Conservation (phyloP, 2,113 vertebrate genomes). For the Porphyrio hochstetteri region DNA sequence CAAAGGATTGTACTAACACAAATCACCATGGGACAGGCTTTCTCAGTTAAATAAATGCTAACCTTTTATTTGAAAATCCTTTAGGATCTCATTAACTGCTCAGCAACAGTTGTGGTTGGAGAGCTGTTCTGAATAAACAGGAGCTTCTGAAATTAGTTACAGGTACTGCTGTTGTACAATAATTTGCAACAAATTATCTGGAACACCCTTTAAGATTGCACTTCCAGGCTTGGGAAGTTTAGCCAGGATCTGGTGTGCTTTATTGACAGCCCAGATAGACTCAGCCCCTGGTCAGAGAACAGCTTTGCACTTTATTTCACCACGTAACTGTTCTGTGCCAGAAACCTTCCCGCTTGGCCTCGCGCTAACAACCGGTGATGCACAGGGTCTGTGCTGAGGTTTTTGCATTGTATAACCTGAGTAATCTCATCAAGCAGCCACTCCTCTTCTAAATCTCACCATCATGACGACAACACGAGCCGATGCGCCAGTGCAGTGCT, state of each 20-base stretch:
- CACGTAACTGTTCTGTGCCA: not conserved
- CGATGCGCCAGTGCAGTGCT: not conserved
- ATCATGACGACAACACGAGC: not conserved
- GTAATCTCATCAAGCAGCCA: not conserved
- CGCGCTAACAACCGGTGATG: not conserved
- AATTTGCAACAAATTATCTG: not conserved
- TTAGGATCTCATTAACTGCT: constrained; percentile 43
- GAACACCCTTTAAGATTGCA: not conserved
- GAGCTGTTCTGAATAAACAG: constrained; percentile 26
- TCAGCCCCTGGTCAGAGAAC: not conserved
- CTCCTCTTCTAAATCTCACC: not conserved
- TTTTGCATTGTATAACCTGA: not conserved
- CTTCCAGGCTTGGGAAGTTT: not conserved
- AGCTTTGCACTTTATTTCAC: not conserved
- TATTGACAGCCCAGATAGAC: not conserved
- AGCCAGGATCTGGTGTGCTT: not conserved
- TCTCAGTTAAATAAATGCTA: constrained; percentile 28
- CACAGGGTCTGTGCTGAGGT: not conserved
- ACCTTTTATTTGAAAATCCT: constrained; percentile 57
- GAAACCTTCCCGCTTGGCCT: not conserved
- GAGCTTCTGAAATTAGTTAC: constrained; percentile 3
- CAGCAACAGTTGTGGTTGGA: not conserved
- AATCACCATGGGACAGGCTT: not conserved
- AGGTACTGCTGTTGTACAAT: not conserved
- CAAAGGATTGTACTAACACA: not conserved